Conservation (phyloP, 1,140 invertebrate genomes). For the Drosophila watanabei region DNA sequence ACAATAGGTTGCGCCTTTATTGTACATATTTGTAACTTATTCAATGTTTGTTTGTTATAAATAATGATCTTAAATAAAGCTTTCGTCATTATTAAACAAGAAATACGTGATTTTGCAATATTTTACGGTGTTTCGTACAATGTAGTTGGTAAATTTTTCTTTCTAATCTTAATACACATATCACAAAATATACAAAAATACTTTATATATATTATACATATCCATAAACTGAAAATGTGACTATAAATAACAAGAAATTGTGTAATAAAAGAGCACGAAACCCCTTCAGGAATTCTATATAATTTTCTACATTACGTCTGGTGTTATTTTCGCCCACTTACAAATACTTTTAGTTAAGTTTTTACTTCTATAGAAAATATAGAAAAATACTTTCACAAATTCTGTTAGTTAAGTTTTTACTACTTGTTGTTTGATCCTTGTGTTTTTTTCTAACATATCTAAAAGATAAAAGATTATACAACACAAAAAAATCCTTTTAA, state of each 20-base stretch:
- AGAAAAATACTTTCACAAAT: conserved; percentile 6
- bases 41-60: not conserved
- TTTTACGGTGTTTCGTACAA: too few species aligned
- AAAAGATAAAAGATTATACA: not conserved
- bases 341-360: not conserved
- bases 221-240: not conserved
- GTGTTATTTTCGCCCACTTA: not conserved
- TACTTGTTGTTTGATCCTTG: too few species aligned
- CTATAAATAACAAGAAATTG: not conserved
- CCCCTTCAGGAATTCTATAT: conserved; percentile 4
- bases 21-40: not conserved
- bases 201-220: not conserved
- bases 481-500: not conserved
- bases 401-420: not conserved
- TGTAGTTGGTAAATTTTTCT: not conserved
- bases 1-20: not conserved
- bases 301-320: not conserved
- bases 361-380: not conserved
- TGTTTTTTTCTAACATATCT: not conserved
- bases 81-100: not conserved
- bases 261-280: not conserved
- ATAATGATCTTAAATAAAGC: not conserved
- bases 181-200: not conserved
- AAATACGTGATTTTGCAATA: not conserved
- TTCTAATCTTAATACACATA: not conserved